These are phyloP conservation scores for Camptogramma bilineatum DNA, from an alignment of 2,888 invertebrate species.

Conservation along the genomic window DNA sequence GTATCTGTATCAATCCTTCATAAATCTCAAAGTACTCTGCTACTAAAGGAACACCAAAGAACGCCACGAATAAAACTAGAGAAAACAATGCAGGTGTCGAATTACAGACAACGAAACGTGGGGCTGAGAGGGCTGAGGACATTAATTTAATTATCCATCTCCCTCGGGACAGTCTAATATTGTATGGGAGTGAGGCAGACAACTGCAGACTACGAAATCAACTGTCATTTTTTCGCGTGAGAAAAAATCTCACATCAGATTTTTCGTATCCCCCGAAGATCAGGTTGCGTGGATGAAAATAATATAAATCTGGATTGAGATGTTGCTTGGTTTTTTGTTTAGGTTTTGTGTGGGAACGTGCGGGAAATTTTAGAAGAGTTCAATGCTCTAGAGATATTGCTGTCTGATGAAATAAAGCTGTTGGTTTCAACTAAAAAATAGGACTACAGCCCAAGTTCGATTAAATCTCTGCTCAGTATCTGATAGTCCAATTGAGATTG, in stretches of 20 bases:
- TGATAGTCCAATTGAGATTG: too few relatives aligned
- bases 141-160: conserved; percentile 83
- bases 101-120: conserved; percentile 75
- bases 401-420: too few relatives aligned
- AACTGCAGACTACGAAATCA: conserved; percentile 73
- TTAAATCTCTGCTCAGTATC: too few relatives aligned
- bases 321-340: conserved; percentile 48
- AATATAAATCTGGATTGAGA: conserved; percentile 72
- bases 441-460: too few relatives aligned
- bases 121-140: conserved; percentile 77
- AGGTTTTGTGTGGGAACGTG: conserved; percentile 42
- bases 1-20: neutral
- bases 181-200: conserved; percentile 73
- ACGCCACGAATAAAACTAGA: conserved; percentile 59
- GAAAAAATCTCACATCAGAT: conserved; percentile 83
- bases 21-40: conserved; percentile 27
- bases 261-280: conserved; percentile 76
- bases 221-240: conserved; percentile 84
- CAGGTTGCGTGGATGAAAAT: conserved; percentile 72
- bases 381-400: conserved; percentile 11
- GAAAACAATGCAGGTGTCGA: conserved; percentile 83
- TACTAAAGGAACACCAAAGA: conserved; percentile 44
- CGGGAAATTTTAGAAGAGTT: conserved; percentile 37
- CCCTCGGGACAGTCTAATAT: conserved; percentile 80
- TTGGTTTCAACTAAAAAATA: neutral